Base-by-base conservation (phyloP, 2,797 vertebrate species). In the Morus bassanus region DNA sequence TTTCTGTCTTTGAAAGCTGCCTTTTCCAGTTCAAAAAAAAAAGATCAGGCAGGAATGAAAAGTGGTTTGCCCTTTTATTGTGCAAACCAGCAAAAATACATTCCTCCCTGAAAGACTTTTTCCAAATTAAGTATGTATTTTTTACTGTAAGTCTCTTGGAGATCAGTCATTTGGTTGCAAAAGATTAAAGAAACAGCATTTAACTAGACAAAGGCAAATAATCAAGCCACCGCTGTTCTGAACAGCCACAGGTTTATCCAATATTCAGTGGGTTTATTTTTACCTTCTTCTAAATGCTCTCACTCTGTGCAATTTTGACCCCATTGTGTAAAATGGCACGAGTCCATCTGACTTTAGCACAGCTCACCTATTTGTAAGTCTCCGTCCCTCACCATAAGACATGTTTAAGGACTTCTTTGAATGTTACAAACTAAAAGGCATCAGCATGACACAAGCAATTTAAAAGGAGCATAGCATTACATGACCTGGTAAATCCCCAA, bases 1-100 rank as follows among this genome's bases (percentile, higher is more conserved):
- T 97, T 97, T 94, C 82, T 79, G 85, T 95, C 83, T 97, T 97
- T 93, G 95, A 97, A 97, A 93, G 59, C 45, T 51, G 41, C 59
- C 73, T 96, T 97, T 96, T 90, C 45, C 80, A 75, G 91, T 88
- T 91, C 4, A 76, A 43, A 64, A 77, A 57, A 35, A 85, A 91
- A 57, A 54, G 65, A 90, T 69, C 91, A 97, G 73, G 81, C 77
- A 93, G 83, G 68, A 93, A 95, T 72, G 46, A 97, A 96, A 96
- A 97, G 94, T 86, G 43, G 14, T 80, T 95, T 95, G 85, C 80
- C 93, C 85, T 93, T 91, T 93, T 67, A 96, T 94, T 80, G 63
- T 97, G 92, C 60, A 89, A 97, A 97, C 88, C 87, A 95, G 94
- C 85, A 97, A 90, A 94, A 97, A 96, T 84, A 78, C 37, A 94